phyloP scores from a whole-genome alignment of 2,797 vertebrate species.

The Sebastes hubbsi region DNA sequence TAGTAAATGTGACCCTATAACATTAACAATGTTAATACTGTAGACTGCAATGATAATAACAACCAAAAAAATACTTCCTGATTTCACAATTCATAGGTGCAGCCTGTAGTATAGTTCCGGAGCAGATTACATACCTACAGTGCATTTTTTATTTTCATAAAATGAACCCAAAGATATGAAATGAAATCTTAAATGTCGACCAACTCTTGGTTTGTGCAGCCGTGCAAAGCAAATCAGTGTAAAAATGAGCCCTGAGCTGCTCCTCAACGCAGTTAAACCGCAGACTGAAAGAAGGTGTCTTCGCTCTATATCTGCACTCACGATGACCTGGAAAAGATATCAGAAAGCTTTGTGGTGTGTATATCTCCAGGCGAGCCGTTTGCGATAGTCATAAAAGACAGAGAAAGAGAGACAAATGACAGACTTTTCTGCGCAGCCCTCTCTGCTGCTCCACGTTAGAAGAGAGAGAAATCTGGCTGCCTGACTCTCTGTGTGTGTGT shows the following conservation, averaged over 20 bases:
- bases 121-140: neutral
- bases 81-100: neutral
- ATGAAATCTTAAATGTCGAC: neutral
- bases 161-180: neutral
- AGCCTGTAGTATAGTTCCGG: neutral
- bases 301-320: slow-evolving; percentile 49
- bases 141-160: neutral
- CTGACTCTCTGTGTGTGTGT: slow-evolving; percentile 78
- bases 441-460: slow-evolving; percentile 56
- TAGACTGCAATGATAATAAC: neutral
- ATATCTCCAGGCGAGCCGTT: slow-evolving; percentile 52
- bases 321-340: slow-evolving; percentile 49
- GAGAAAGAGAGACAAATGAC: slow-evolving; percentile 73
- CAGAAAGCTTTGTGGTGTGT: slow-evolving; percentile 29
- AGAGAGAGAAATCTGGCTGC: slow-evolving; percentile 72
- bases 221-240: slow-evolving; percentile 37
- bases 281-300: slow-evolving; percentile 60
- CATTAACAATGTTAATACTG: neutral
- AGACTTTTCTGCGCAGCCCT: slow-evolving; percentile 59
- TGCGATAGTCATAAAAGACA: slow-evolving; percentile 64
- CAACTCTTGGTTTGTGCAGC: slow-evolving; percentile 14
- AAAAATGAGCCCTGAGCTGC: slow-evolving; percentile 39
- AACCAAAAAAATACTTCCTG: neutral
- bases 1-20: neutral
- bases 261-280: slow-evolving; percentile 25